Base-by-base conservation (phyloP, 2,888 invertebrate genomes). In the Drosophila vallismaia region DNA sequence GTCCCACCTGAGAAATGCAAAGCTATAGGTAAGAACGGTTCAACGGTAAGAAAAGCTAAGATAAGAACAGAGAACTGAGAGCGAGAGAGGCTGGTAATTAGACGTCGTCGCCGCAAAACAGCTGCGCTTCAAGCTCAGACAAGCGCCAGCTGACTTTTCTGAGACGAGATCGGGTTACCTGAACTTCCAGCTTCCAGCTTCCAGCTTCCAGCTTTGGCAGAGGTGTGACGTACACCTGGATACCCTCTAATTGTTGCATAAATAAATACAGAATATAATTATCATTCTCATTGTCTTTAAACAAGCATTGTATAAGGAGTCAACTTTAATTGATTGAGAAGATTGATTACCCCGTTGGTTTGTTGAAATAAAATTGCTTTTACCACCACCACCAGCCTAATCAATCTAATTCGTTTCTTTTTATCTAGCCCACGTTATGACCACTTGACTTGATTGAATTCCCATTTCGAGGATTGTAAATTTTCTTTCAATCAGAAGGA, bases 91-190 rank as follows among this genome's bases (percentile, higher is more conserved):
- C 64, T 64, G 71, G 64, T 71, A 71, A 71, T 71, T 71, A 62
- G 70, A 56, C 52, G 62, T 52, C 52, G 62, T 52, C 51, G 58
- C 58, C 54, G 52, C 70, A 71, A 71, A 71, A 71, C 71, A 71
- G 71, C 71, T 71, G 70, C 70, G 70, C 71, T 56, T 44, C 36
- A 31, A 64, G 63, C 66, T 53, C 44, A 49, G 54, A 54, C 63
- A 38, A 81, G 81, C 81, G 85, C 81, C 81, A 84, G 81, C 81
- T 84, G 81, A 81, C 81, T 84, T 71, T 51, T 54, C 72, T 29
- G 49, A 72, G 76, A 24, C 44, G 28, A 24, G 78, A 76, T 81
- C 81, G 63, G 68, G 71, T 81, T 81, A 77, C 76, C 54, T 69
- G 60, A 42, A 6, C 19, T 1, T 10, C 9, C 19, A 19, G 19